A percentile compares a stretch with the other conserved stretches of the same genome.
Evolutionary conservation across 35 echinoderm and acorn worm genomes (phyloP).

Genomic region (Chiridota heheva): DNA sequence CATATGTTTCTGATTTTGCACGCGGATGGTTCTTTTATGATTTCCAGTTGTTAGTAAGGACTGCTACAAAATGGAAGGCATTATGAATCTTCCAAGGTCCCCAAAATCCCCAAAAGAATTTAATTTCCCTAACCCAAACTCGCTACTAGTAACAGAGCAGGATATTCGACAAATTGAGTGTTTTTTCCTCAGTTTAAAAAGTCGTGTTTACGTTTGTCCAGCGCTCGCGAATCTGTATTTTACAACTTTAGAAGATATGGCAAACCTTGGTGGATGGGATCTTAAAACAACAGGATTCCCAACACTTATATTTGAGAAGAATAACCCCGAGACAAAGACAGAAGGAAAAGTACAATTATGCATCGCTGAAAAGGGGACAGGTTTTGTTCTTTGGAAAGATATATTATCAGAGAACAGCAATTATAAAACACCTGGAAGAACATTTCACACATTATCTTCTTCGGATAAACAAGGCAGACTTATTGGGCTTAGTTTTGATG

Average conservation of each 20-base stretch:
- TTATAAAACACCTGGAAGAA: conserved; percentile 85
- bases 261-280: conserved; percentile 91
- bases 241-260: conserved; percentile 74
- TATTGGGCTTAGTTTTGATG: conserved; percentile 94
- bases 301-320: conserved; percentile 68
- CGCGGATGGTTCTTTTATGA: too few species aligned
- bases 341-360: conserved; percentile 63
- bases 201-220: conserved; percentile 93
- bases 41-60: too few species aligned
- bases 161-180: conserved; percentile 95
- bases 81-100: too few species aligned
- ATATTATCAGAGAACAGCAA: conserved; percentile 35
- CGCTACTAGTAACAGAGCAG: conserved; percentile 41
- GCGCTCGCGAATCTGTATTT: conserved; percentile 95
- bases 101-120: conserved; percentile 47
- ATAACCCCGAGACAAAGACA: conserved; percentile 25
- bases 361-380: conserved; percentile 93
- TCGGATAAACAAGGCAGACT: conserved; percentile 54
- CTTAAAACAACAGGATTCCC: conserved; percentile 86
- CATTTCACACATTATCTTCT: conserved; percentile 80
- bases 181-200: conserved; percentile 84
- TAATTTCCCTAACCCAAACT: neutral
- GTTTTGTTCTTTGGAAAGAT: conserved; percentile 91
- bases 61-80: too few species aligned
- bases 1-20: too few species aligned